A percentile compares a stretch with the other conserved stretches of the same genome.
These are phyloP conservation scores for Salticus scenicus DNA, from an alignment of 2,888 invertebrate genomes.

Conservation along the genomic window DNA sequence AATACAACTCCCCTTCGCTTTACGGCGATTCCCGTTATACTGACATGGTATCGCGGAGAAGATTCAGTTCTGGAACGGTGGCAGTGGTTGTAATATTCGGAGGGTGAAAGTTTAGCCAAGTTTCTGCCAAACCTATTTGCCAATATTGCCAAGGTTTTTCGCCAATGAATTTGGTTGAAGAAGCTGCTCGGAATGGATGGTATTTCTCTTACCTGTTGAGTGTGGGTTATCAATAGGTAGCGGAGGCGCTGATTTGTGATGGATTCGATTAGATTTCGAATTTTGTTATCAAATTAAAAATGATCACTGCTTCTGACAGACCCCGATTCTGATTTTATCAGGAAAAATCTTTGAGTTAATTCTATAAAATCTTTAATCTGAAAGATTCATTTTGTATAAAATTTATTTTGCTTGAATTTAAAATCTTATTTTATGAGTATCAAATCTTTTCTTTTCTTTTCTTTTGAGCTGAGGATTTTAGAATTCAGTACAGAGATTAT, in stretches of 20 bases:
- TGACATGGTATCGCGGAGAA: constrained; percentile 38
- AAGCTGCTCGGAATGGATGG: background rate
- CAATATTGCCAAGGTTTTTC: background rate
- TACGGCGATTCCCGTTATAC: constrained; percentile 27
- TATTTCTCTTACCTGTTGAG: constrained; percentile 5
- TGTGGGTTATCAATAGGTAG: background rate
- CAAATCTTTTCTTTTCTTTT: too few relatives aligned
- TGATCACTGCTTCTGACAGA: background rate
- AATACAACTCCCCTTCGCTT: constrained; percentile 36
- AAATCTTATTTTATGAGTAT: too few relatives aligned
- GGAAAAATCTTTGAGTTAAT: too few relatives aligned
- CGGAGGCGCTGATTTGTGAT: constrained; percentile 9
- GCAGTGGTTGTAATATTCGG: constrained; percentile 42
- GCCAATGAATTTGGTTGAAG: background rate
- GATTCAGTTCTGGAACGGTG: constrained; percentile 49
- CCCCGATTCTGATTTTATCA: background rate
- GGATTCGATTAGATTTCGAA: constrained; percentile 1
- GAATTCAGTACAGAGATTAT: too few relatives aligned
- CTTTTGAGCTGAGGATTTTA: too few relatives aligned
- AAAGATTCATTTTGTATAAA: too few relatives aligned
- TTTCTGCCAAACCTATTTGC: background rate
- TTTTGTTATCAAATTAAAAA: background rate
- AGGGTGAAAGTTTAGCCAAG: background rate
- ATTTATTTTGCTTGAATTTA: too few relatives aligned
- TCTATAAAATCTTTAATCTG: too few relatives aligned